phyloP scores from a whole-genome alignment of 2,113 vertebrate species.

The Jaculus jaculus region DNA sequence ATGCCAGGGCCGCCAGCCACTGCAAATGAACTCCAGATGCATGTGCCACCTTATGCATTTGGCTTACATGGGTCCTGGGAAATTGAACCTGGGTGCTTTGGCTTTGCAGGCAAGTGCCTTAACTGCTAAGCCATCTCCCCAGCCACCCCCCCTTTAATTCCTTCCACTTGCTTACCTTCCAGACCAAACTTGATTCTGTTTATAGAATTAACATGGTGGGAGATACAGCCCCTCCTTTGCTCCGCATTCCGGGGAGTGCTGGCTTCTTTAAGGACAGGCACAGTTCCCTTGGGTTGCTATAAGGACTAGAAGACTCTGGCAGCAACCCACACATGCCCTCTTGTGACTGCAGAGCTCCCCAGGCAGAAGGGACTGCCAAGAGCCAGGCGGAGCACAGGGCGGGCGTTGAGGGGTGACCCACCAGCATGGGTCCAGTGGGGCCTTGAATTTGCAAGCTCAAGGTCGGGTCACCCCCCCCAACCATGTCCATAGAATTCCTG shows the following conservation, averaged over 20 bases:
- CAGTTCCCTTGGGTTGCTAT: background rate
- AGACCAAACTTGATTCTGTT: background rate
- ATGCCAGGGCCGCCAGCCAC: too few relatives aligned
- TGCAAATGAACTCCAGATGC: too few relatives aligned
- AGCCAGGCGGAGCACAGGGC: background rate
- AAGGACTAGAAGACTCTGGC: background rate
- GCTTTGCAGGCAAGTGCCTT: too few relatives aligned
- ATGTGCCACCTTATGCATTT: too few relatives aligned
- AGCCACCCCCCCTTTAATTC: too few relatives aligned
- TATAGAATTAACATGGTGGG: background rate
- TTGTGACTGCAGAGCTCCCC: background rate
- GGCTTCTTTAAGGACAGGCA: background rate
- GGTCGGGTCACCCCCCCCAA: background rate
- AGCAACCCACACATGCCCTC: too few relatives aligned
- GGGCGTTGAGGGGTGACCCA: background rate
- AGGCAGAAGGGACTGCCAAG: background rate
- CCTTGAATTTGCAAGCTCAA: background rate
- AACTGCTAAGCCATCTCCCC: too few relatives aligned
- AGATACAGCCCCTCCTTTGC: background rate
- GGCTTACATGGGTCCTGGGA: too few relatives aligned
- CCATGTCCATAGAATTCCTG: background rate
- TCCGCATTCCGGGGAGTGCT: background rate
- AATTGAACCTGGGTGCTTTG: too few relatives aligned
- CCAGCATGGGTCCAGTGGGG: background rate
- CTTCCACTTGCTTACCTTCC: background rate